Conservation (phyloP, 2,113 vertebrate species). For the Cephalopholis sonnerati region DNA sequence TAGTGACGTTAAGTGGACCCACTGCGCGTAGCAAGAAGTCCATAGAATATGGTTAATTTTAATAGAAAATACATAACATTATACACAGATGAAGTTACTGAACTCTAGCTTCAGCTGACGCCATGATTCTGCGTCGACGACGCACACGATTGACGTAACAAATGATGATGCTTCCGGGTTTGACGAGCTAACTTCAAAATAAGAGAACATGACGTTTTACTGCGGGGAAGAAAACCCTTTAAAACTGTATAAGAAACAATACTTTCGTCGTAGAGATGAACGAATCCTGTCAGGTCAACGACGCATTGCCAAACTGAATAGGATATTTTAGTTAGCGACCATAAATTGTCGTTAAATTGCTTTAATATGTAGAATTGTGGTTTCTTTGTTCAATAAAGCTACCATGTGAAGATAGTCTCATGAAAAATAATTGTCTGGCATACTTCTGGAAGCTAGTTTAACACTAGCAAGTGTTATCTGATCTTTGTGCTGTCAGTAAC, state of each 20-base stretch:
- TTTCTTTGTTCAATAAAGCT: background rate
- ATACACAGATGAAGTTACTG: background rate
- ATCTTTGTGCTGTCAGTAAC: background rate
- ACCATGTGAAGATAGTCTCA: background rate
- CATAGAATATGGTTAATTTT: background rate
- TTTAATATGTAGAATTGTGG: background rate
- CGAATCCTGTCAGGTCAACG: background rate
- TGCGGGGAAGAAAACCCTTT: background rate
- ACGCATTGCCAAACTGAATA: background rate
- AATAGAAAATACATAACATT: background rate
- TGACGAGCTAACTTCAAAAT: slow-evolving; percentile 1
- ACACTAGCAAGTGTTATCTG: background rate
- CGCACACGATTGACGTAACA: slow-evolving; percentile 19
- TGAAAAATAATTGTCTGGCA: background rate
- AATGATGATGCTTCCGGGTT: background rate
- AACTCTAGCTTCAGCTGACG: background rate
- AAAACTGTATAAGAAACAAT: background rate
- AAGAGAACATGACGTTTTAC: background rate
- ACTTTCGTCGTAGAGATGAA: background rate
- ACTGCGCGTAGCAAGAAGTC: rapidly evolving
- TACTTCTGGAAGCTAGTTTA: background rate
- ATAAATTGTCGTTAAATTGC: background rate
- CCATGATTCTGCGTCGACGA: slow-evolving; percentile 38
- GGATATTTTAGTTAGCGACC: background rate
- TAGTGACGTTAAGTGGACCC: background rate